These are phyloP conservation scores for Aspidiotus rigidus DNA, from an alignment of 2,888 invertebrate species.

Conservation along the genomic window DNA sequence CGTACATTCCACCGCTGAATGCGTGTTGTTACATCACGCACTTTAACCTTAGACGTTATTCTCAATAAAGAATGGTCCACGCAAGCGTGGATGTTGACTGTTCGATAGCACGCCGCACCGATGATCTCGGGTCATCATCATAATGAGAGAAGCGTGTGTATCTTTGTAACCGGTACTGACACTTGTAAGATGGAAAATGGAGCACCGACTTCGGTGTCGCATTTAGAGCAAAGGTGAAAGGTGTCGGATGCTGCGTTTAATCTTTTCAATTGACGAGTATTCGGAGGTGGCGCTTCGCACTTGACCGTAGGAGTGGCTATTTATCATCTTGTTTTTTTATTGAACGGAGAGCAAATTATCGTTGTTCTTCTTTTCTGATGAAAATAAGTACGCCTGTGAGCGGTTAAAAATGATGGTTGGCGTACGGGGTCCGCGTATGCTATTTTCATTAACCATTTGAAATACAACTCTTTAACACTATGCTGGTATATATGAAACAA, in stretches of 20 bases:
- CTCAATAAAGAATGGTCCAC: neutral
- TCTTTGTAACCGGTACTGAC: neutral
- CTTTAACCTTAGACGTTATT: neutral
- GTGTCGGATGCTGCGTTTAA: slow-evolving; percentile 1
- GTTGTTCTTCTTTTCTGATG: too few species aligned
- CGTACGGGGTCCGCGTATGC: too few species aligned
- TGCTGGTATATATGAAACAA: too few species aligned
- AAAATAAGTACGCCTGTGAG: too few species aligned
- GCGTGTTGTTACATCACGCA: slow-evolving; percentile 2
- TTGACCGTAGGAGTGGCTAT: too few species aligned
- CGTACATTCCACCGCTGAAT: neutral
- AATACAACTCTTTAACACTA: too few species aligned
- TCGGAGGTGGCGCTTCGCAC: too few species aligned
- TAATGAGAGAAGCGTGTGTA: neutral
- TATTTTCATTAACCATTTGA: too few species aligned
- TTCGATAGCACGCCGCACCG: neutral
- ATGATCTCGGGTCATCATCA: neutral
- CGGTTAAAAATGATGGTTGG: too few species aligned
- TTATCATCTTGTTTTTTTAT: too few species aligned
- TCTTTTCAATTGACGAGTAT: neutral
- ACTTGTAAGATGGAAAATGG: neutral
- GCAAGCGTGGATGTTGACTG: neutral
- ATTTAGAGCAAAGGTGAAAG: neutral
- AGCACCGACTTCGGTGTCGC: slow-evolving; percentile 1
- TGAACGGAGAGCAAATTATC: too few species aligned